Conservation (phyloP, 2,888 invertebrate genomes). For the Dioctria rufipes region DNA sequence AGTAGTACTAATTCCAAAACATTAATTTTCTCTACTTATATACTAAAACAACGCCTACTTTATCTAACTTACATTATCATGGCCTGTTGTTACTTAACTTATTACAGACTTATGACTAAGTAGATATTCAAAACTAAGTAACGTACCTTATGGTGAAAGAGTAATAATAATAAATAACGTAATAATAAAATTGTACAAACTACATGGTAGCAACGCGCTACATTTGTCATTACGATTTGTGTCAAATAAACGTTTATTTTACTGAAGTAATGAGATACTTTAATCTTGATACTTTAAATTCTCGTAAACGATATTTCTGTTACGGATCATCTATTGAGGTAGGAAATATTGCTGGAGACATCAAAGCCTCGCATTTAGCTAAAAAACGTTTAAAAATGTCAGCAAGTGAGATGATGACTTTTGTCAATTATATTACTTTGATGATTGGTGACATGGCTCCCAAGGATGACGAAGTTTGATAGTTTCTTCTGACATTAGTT, state of each 20-base stretch:
- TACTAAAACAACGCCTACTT: too few species aligned
- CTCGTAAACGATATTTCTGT: constrained; percentile 46
- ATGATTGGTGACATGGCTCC: constrained; percentile 59
- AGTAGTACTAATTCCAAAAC: too few species aligned
- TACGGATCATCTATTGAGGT: constrained; percentile 52
- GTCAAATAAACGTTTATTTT: constrained; percentile 3
- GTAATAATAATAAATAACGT: too few species aligned
- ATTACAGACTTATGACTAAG: too few species aligned
- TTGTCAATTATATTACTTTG: constrained; percentile 56
- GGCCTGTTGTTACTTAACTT: too few species aligned
- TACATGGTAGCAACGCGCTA: too few species aligned
- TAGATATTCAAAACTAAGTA: too few species aligned
- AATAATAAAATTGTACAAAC: too few species aligned
- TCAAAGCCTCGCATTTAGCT: constrained; percentile 52
- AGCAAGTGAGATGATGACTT: constrained; percentile 58
- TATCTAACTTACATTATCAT: too few species aligned
- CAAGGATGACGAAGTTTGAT: constrained; percentile 57
- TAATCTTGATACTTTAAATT: constrained; percentile 45
- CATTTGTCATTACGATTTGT: constrained; percentile 43
- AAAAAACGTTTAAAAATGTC: constrained; percentile 55
- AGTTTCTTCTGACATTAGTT: constrained; percentile 54
- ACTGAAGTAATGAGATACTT: constrained; percentile 18
- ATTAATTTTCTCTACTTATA: too few species aligned
- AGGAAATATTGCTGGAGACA: constrained; percentile 38
- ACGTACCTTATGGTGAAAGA: too few species aligned